Conservation (phyloP, 2,888 invertebrate species). For the Dermolepida albohirtum region DNA sequence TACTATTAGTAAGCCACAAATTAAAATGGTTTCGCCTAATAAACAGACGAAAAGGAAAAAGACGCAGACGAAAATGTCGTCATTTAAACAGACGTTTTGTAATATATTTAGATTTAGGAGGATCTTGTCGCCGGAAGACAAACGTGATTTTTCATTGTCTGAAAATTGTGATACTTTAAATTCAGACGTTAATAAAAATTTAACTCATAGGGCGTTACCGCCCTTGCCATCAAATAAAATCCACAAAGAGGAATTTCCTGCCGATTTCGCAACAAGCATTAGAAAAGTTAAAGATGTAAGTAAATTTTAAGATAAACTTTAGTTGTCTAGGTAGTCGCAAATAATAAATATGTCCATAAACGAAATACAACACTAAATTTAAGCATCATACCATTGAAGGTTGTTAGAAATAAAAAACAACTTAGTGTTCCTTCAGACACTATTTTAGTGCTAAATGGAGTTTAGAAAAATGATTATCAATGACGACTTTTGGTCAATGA, state of each 20-base stretch:
- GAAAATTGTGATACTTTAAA: constrained; percentile 56
- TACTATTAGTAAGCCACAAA: constrained; percentile 63
- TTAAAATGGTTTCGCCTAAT: constrained; percentile 52
- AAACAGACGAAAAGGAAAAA: constrained; percentile 71
- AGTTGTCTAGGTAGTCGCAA: no score
- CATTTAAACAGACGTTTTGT: constrained; percentile 86
- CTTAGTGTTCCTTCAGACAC: no score
- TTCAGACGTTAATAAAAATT: constrained; percentile 65
- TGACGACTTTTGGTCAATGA: no score
- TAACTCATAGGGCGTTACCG: constrained; percentile 75
- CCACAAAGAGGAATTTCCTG: constrained; percentile 62
- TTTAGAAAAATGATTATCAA: no score
- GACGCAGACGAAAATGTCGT: constrained; percentile 75
- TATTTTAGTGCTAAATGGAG: no score
- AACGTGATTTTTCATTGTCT: constrained; percentile 36
- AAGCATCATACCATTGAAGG: no score
- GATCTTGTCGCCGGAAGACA: constrained; percentile 66
- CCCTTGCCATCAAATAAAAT: constrained; percentile 69
- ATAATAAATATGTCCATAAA: no score
- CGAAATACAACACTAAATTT: no score
- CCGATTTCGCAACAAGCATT: constrained; percentile 92
- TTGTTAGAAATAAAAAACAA: no score
- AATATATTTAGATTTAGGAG: constrained; percentile 83
- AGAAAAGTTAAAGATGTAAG: constrained; percentile 94
- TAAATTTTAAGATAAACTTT: constrained; percentile 49